Conservation (phyloP, 2,113 vertebrate genomes). For the Globicephala melas region DNA sequence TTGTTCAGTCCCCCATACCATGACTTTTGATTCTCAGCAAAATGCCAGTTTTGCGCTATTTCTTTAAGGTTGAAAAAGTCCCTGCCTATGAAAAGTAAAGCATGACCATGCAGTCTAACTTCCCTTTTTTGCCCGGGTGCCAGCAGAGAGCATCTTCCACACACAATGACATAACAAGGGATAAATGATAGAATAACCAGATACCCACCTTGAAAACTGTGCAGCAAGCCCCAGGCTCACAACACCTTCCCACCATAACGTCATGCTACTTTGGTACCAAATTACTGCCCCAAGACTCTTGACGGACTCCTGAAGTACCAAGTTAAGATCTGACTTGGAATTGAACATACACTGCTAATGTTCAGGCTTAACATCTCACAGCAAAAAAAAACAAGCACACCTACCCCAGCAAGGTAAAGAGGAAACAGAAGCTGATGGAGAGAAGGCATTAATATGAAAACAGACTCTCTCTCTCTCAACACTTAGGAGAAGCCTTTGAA, state of each 20-base stretch:
- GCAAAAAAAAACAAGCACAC: background rate
- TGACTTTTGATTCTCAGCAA: background rate
- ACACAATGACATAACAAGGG: background rate
- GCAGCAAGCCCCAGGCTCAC: background rate
- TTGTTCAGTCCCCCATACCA: background rate
- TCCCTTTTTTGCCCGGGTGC: background rate
- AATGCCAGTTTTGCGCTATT: background rate
- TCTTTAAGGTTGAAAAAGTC: background rate
- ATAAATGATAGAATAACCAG: background rate
- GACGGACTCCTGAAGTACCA: background rate
- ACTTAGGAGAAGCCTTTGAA: background rate
- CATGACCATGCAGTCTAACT: background rate
- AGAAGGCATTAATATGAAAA: background rate
- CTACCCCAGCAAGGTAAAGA: background rate
- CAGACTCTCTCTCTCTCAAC: background rate
- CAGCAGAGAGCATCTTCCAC: background rate
- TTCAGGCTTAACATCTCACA: background rate
- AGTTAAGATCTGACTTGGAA: background rate
- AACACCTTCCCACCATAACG: constrained; percentile 33
- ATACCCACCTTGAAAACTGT: background rate
- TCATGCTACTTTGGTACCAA: constrained; percentile 40
- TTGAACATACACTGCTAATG: background rate
- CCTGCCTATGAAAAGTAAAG: background rate
- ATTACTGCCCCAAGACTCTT: background rate
- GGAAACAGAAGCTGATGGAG: background rate